Evolutionary conservation across 2,888 invertebrate species (phyloP).

Genomic region (Petrolisthes manimaculis): DNA sequence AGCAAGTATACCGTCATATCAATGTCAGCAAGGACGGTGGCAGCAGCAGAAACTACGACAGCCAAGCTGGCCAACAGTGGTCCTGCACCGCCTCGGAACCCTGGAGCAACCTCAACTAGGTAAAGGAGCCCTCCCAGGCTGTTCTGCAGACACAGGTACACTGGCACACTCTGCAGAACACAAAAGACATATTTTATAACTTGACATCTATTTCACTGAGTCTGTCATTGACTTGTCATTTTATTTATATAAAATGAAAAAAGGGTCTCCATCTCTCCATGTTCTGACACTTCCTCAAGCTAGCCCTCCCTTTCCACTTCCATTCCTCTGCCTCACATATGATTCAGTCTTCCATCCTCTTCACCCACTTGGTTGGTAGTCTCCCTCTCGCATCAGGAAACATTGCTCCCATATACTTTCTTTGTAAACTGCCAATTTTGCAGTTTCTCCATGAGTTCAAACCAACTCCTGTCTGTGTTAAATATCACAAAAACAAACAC

Average conservation of each 20-base stretch:
- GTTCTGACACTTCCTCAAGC: no score
- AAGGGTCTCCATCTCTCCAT: no score
- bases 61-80: conserved; percentile 66
- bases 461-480: no score
- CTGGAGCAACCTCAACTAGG: conserved; percentile 67
- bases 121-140: conserved; percentile 67
- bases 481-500: not conserved
- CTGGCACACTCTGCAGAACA: conserved; percentile 67
- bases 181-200: not conserved
- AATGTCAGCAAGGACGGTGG: conserved; percentile 62
- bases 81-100: conserved; percentile 60
- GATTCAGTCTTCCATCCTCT: no score
- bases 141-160: conserved; percentile 67
- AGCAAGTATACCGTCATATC: conserved; percentile 59
- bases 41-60: conserved; percentile 65
- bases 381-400: no score
- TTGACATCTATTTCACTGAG: not conserved
- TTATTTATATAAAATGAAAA: not conserved
- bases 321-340: no score
- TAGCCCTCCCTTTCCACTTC: no score
- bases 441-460: no score
- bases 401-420: no score
- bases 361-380: no score
- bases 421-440: no score
- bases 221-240: not conserved